These are phyloP conservation scores for Heliconius erato DNA, from an alignment of 2,888 invertebrate genomes.

Conservation along the genomic window DNA sequence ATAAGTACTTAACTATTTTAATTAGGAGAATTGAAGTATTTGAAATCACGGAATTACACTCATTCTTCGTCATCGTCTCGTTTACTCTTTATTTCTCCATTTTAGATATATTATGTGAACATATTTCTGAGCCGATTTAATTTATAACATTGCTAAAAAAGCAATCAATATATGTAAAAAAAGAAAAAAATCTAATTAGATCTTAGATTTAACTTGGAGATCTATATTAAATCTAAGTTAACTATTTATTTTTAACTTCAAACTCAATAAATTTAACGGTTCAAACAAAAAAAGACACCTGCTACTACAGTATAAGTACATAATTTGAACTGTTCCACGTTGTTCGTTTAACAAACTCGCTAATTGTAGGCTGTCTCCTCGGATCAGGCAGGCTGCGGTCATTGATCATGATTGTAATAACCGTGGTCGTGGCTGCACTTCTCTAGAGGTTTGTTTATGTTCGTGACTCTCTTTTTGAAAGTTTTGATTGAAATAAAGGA, in stretches of 20 bases:
- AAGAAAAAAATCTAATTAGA: no score
- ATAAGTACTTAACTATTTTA: no score
- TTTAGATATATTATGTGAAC: no score
- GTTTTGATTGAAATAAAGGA: not conserved
- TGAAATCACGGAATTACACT: no score
- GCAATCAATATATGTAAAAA: not conserved
- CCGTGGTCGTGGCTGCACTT: slow-evolving; percentile 41
- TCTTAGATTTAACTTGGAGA: not conserved
- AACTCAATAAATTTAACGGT: not conserved
- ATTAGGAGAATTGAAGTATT: no score
- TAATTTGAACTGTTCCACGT: slow-evolving; percentile 23
- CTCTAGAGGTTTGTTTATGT: slow-evolving; percentile 4
- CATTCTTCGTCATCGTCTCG: no score
- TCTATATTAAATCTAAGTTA: not conserved
- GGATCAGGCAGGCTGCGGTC: slow-evolving; percentile 36
- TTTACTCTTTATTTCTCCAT: no score
- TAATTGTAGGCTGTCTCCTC: slow-evolving; percentile 44
- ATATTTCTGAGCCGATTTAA: not conserved
- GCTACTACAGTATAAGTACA: slow-evolving; percentile 29
- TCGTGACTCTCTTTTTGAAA: slow-evolving; percentile 6
- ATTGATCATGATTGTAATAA: slow-evolving; percentile 49
- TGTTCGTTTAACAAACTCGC: slow-evolving; percentile 40
- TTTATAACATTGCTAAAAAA: not conserved
- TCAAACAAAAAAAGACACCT: slow-evolving; percentile 6
- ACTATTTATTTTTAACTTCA: not conserved